A percentile compares a stretch with the other conserved stretches of the same genome.
phyloP scores from a whole-genome alignment of 2,888 invertebrate genomes.

The Cephus pulcher region DNA sequence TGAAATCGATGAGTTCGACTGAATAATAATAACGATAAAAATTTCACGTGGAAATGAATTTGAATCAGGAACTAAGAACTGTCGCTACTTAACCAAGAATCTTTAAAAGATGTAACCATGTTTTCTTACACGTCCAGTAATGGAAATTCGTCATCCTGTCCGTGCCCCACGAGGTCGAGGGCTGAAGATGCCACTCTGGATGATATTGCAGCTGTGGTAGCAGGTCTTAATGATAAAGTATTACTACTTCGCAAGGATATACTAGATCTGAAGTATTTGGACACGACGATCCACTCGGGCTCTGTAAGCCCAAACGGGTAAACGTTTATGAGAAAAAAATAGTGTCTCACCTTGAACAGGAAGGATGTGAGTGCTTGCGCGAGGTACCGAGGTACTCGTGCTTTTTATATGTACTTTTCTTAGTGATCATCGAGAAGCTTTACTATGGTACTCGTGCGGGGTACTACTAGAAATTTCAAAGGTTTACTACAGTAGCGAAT shows the following conservation, averaged over 20 bases:
- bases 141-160: not conserved
- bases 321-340: not conserved
- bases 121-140: not conserved
- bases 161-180: not conserved
- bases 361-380: not conserved
- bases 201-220: constrained; percentile 29
- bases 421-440: not conserved
- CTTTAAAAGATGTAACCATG: not conserved
- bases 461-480: not conserved
- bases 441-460: not conserved
- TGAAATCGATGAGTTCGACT: not conserved
- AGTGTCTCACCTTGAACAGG: not conserved
- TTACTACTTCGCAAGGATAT: constrained; percentile 31
- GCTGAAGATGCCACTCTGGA: constrained; percentile 18
- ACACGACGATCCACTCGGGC: not conserved
- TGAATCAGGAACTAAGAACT: not conserved
- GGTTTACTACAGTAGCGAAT: not conserved
- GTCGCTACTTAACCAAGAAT: not conserved
- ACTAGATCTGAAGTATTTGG: constrained; percentile 17
- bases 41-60: not conserved
- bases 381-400: not conserved
- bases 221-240: constrained; percentile 30
- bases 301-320: not conserved
- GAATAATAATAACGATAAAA: not conserved
- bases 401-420: not conserved